A percentile compares a stretch with the other conserved stretches of the same genome.
Evolutionary conservation across 2,113 vertebrate species (phyloP).

Genomic region (Merops nubicus): DNA sequence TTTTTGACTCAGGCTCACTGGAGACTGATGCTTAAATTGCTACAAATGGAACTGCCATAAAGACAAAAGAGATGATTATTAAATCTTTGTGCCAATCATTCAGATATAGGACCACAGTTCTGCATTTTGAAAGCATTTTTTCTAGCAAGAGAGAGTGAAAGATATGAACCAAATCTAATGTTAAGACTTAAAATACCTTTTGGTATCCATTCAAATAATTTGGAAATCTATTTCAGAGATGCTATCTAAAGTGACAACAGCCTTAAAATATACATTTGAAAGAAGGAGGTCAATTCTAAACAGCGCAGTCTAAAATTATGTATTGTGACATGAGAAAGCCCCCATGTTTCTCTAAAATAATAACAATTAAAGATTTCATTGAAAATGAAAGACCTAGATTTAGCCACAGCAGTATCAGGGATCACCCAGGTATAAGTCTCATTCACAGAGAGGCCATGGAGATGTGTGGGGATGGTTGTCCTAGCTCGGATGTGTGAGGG

Average conservation of each 20-base stretch:
- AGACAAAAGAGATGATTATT: slow-evolving; percentile 67
- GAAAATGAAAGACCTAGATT: neutral
- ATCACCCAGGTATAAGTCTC: neutral
- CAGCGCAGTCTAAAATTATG: neutral
- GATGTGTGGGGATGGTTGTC: neutral
- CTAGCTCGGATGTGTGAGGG: neutral
- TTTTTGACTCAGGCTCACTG: slow-evolving; percentile 45
- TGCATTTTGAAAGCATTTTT: slow-evolving; percentile 33
- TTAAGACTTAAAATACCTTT: slow-evolving; percentile 20
- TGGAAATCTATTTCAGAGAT: slow-evolving; percentile 16
- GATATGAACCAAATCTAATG: neutral
- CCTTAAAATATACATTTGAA: neutral
- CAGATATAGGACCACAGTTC: neutral
- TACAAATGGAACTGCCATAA: slow-evolving; percentile 61
- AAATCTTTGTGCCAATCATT: slow-evolving; percentile 50
- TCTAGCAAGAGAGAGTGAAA: neutral
- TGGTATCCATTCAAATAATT: slow-evolving; percentile 9
- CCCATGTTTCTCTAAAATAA: neutral
- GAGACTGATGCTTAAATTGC: slow-evolving; percentile 58
- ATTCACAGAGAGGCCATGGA: neutral
- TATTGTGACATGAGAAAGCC: neutral
- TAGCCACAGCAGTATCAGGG: neutral
- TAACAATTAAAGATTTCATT: neutral
- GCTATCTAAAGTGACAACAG: neutral
- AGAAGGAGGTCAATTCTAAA: neutral